Conservation (phyloP, 2,888 invertebrate genomes). For the Cenopis cana region DNA sequence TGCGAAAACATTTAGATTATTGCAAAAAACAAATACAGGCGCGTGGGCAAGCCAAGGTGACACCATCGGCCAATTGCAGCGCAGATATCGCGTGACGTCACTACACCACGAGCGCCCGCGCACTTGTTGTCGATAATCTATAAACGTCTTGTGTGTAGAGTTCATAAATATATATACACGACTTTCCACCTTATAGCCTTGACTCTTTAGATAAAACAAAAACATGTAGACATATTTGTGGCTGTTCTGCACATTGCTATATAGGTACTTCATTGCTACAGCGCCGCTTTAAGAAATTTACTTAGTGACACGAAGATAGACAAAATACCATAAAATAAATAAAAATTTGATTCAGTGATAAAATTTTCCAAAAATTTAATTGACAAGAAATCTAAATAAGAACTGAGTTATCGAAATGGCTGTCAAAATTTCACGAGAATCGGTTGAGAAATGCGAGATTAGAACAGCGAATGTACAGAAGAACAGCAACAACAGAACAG, state of each 20-base stretch:
- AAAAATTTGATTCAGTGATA: no score
- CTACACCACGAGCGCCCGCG: slow-evolving; percentile 41
- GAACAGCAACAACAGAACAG: no score
- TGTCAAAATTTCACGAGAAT: no score
- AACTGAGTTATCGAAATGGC: no score
- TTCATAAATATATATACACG: not conserved
- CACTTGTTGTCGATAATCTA: slow-evolving; percentile 14
- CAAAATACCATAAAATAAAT: no score
- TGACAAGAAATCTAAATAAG: no score
- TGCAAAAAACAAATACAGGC: slow-evolving; percentile 37
- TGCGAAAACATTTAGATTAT: slow-evolving; percentile 33
- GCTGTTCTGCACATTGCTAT: not conserved
- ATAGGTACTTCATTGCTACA: not conserved
- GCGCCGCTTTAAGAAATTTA: not conserved
- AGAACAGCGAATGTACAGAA: no score
- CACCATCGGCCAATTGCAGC: slow-evolving; percentile 42
- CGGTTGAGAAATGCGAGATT: no score
- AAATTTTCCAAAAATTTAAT: no score
- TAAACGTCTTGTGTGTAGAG: not conserved
- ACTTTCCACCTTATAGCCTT: not conserved
- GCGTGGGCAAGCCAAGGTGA: slow-evolving; percentile 48
- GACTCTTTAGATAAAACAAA: not conserved
- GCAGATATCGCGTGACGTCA: slow-evolving; percentile 23
- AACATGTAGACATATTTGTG: not conserved
- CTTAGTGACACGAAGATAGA: not conserved